Evolutionary conservation across 2,797 vertebrate genomes (phyloP), one percentile per base, ranked within the genome.

Genomic region (Distichodus sexfasciatus): DNA sequence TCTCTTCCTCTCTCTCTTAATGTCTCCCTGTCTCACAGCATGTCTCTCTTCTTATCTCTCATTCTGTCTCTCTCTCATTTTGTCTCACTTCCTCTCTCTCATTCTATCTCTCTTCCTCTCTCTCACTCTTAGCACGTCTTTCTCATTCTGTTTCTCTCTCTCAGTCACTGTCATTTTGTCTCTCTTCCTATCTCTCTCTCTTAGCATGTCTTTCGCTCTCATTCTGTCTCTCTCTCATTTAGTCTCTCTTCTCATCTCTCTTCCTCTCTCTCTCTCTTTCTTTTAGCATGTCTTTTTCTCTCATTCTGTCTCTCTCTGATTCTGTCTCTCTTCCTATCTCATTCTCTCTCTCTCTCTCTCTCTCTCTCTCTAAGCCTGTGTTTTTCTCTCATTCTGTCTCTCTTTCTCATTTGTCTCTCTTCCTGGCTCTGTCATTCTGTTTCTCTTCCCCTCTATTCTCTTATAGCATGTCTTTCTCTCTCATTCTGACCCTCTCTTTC

Each of bases 11-110:
- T 57, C 21, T 48, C 28, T 3, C 23, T 60, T 40, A 48, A 6
- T 43, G 17, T 74, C 69, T 28, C 47, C 53, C 71, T 74, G 77
- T 75, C 75, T 83, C 74, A n/a, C n/a, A n/a, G n/a, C n/a, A n/a
- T n/a, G n/a, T 48, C 75, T 66, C 76, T 81, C 66, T 72, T 10
- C 23, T 71, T 28, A 31, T 29, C 6, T 57, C 41, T 36, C 6
- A 48, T 31, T 38, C 3, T 50, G 6, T 15, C 14, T 21, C 26
- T 47, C 15, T 69, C 29, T 59, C 41, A 26, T 9, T 40, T 33
- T 50, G 14, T 68, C 40, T 51, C 43, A n/a, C n/a, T n/a, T n/a
- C n/a, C n/a, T n/a, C n/a, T n/a, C n/a, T n/a, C n/a, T n/a, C n/a
- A n/a, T n/a, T n/a, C n/a, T n/a, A n/a, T n/a, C n/a, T n/a, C n/a